Evolutionary conservation across 2,113 vertebrate species (phyloP).

Genomic region (Bungarus multicinctus): DNA sequence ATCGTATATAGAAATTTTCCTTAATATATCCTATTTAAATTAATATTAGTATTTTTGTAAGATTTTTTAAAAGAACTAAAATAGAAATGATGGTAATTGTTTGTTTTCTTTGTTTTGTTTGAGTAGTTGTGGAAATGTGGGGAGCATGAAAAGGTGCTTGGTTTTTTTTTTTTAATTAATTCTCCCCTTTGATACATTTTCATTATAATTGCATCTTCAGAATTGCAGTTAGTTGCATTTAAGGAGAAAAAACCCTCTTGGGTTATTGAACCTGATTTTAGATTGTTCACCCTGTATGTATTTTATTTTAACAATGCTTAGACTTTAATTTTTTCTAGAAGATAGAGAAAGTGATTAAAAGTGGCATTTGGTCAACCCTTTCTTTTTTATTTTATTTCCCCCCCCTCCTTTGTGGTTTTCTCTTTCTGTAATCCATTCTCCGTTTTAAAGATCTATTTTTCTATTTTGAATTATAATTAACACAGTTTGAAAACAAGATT

Average conservation of each 20-base stretch:
- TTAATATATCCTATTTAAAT: background rate
- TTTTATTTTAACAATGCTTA: background rate
- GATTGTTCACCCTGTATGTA: background rate
- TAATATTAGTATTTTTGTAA: background rate
- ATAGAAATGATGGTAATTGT: background rate
- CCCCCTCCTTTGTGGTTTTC: background rate
- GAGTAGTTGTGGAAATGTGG: background rate
- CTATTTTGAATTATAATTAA: background rate
- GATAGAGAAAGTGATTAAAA: background rate
- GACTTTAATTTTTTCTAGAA: background rate
- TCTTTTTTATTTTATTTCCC: background rate
- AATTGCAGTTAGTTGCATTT: background rate
- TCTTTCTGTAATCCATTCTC: background rate
- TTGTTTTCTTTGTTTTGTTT: background rate
- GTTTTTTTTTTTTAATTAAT: too few relatives aligned
- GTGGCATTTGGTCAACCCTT: background rate
- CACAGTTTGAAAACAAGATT: background rate
- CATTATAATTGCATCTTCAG: background rate
- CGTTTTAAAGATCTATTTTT: background rate
- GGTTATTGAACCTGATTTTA: background rate
- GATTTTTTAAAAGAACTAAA: background rate
- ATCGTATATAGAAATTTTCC: background rate
- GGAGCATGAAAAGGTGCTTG: background rate
- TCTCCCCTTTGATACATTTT: too few relatives aligned
- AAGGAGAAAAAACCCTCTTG: background rate